Evolutionary conservation across 2,113 vertebrate species (phyloP), one percentile per base, ranked within the genome.

Genomic region (Crypturellus undulatus): DNA sequence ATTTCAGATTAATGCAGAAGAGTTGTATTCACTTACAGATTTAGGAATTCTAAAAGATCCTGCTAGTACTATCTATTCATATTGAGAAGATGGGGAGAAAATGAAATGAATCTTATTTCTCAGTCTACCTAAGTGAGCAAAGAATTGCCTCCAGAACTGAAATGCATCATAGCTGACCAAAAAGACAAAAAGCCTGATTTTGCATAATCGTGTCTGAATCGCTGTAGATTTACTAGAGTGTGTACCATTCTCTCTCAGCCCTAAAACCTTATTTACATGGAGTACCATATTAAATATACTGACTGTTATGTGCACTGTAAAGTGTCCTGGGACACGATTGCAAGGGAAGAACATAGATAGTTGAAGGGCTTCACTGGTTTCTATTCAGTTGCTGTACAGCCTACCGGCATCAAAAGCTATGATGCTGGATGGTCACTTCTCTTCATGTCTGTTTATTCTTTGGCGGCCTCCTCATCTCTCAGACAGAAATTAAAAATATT

Each of bases 81-180:
- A 78, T 12, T 45, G 34, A 75, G 79, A 84, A 89, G 67, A 84
- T 15, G 70, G 26, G 52, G 49, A 87, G 47, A 47, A 83, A 64
- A 77, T 24, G 79, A 87, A 95, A 96, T 95, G 90, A 63, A 91
- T 87, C 75, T 77, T 5, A 80, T 80, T 94, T 91, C 76, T 92
- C 79, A 24, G 5, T 67, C 79, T 60, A 16, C 73, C 92, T 83
- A 72, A 87, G 63, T 1, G 81, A 96, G 93, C 73, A 76, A 91
- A 95, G 75, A 85, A 63, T n/a, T 43, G 64, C 0, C 0, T 51
- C 71, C 51, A 63, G 73, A 93, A 69, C 81, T 42, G 75, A 92
- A 78, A 94, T 92, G 91, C 81, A 87, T 91, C 84, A 70, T 54
- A 67, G 40, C 36, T 79, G 87, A 87, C 34, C 45, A 75, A 84